phyloP scores from a whole-genome alignment of 1,140 invertebrate species.

The Rhysida immarginata region DNA sequence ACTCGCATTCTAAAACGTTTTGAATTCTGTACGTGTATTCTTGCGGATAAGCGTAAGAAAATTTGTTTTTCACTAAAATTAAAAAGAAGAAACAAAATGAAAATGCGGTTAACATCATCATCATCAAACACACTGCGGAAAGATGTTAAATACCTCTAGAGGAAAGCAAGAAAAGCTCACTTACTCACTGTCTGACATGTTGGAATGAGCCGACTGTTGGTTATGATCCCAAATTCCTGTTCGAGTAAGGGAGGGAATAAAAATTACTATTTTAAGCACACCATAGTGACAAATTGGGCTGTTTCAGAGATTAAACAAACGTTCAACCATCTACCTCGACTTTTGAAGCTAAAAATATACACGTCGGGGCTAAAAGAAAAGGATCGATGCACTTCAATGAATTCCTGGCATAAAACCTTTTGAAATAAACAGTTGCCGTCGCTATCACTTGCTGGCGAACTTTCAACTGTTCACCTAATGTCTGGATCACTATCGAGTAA shows the following conservation, averaged over 20 bases:
- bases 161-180: too few species aligned
- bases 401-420: conserved; percentile 94
- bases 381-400: conserved; percentile 97
- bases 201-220: conserved; percentile 84
- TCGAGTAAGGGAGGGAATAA: too few species aligned
- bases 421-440: conserved; percentile 98
- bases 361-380: conserved; percentile 85
- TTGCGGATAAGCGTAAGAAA: conserved; percentile 80
- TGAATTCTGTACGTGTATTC: conserved; percentile 94
- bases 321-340: conserved; percentile 91
- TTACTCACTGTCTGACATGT: conserved; percentile 87
- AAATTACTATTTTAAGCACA: too few species aligned
- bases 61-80: conserved; percentile 83
- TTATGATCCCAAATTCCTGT: conserved; percentile 93
- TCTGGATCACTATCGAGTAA: conserved; percentile 69
- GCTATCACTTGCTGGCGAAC: conserved; percentile 97
- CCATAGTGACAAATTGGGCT: too few species aligned
- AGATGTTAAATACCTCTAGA: too few species aligned
- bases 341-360: conserved; percentile 93
- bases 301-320: too few species aligned
- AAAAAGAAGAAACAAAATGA: conserved; percentile 9
- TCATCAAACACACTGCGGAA: too few species aligned
- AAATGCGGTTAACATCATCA: too few species aligned
- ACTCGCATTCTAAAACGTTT: conserved; percentile 97
- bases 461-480: conserved; percentile 88